These are phyloP conservation scores for Tenrec ecaudatus DNA, from an alignment of 2,113 vertebrate species.

Conservation along the genomic window DNA sequence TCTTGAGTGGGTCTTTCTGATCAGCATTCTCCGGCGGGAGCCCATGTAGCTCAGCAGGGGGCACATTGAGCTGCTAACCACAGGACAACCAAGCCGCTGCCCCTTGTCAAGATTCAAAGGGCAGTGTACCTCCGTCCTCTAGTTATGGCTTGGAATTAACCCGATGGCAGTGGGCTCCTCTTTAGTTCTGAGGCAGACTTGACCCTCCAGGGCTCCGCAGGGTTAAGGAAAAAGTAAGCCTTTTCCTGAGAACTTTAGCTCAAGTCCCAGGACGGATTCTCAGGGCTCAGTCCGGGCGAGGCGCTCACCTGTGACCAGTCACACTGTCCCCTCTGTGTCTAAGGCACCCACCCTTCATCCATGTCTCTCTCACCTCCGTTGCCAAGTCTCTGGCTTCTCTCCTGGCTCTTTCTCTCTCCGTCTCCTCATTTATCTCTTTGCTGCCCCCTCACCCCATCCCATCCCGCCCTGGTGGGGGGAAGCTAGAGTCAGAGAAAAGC, in stretches of 20 bases:
- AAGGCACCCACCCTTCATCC: no score
- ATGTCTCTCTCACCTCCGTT: no score
- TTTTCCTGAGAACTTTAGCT: neutral
- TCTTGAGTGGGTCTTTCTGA: neutral
- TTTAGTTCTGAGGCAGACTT: neutral
- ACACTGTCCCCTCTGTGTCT: neutral
- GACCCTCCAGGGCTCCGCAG: neutral
- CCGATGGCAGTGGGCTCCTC: no score
- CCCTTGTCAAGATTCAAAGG: no score
- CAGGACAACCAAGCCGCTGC: no score
- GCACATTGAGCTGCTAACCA: no score
- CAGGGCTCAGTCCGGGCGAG: neutral
- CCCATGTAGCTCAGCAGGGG: no score
- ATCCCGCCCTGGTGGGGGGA: neutral
- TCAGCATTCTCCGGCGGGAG: neutral
- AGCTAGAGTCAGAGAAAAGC: neutral
- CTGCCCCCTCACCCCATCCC: no score
- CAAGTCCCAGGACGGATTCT: neutral
- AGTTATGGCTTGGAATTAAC: no score
- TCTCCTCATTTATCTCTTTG: fast-evolving
- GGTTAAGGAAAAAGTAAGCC: neutral
- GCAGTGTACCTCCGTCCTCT: no score
- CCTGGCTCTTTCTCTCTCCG: neutral
- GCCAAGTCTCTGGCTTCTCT: neutral
- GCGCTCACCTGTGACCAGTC: neutral